These are phyloP conservation scores for Drosophila kanapiae DNA, from an alignment of 1,140 invertebrate species.

Conservation along the genomic window DNA sequence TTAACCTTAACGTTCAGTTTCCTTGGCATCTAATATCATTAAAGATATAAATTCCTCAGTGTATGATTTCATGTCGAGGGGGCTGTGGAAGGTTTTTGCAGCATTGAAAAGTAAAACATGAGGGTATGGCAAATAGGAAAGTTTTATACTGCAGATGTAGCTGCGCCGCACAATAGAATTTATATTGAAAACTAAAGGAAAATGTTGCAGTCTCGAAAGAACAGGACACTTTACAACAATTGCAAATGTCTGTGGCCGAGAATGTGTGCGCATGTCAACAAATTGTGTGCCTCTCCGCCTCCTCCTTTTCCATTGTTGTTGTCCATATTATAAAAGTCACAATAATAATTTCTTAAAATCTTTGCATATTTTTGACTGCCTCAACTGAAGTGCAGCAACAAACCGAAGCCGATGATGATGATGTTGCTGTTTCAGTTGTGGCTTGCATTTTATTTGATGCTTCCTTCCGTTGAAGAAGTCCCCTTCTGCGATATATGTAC, in stretches of 20 bases:
- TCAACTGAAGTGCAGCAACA: slow-evolving; percentile 6
- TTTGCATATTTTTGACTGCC: slow-evolving; percentile 69
- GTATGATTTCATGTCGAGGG: background rate
- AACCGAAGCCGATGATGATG: slow-evolving; percentile 3
- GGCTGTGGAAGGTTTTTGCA: background rate
- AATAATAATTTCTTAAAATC: slow-evolving; percentile 79
- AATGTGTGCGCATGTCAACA: slow-evolving; percentile 79
- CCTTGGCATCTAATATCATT: background rate
- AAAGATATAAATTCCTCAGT: background rate
- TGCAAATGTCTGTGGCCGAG: slow-evolving; percentile 67
- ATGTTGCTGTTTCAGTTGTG: slow-evolving; percentile 29
- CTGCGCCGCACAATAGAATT: slow-evolving; percentile 53
- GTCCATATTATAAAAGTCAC: slow-evolving; percentile 78
- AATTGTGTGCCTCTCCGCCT: slow-evolving; percentile 27
- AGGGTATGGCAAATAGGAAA: slow-evolving; percentile 27
- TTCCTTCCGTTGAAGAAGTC: slow-evolving; percentile 73
- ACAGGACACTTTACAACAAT: slow-evolving; percentile 72
- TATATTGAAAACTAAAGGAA: slow-evolving; percentile 58
- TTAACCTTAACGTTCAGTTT: background rate
- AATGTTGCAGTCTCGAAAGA: slow-evolving; percentile 53
- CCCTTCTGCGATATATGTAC: slow-evolving; percentile 38
- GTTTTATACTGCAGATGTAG: slow-evolving; percentile 69
- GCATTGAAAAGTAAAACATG: slow-evolving; percentile 56
- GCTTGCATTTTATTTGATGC: slow-evolving; percentile 81
- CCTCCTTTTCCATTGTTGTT: too few species aligned